Base-by-base conservation (phyloP, 2,797 vertebrate genomes). In the Bradypus variegatus region DNA sequence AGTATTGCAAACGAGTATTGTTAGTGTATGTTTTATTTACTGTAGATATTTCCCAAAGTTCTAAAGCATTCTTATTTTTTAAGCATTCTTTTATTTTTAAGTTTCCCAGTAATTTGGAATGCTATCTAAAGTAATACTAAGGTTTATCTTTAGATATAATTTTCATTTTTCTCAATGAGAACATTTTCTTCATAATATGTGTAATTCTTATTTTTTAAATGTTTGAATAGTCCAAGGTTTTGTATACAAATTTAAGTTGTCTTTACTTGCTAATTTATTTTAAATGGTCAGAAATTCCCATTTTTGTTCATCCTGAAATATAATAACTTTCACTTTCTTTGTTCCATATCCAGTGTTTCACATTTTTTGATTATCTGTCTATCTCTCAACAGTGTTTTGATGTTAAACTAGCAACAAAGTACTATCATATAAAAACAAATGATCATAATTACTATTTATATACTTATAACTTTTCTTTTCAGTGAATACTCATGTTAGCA, bases 371-470 rank as follows among this genome's bases (percentile, higher is more conserved):
- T 48, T 50, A 81, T 75, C 27, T 86, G 2, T 41, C 33, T 89
- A 3, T 41, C 5, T n/a, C 16, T 69, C 25, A 69, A 75, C 21
- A 3, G 9, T 89, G 38, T 89, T 86, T 89, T 73, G 77, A 73
- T 86, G 77, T 48, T 64, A 89, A 86, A 58, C 25, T 91, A 85
- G 78, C 70, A 86, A 76, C 70, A 89, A 90, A 92, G 73, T 38
- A 85, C 70, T 81, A 29, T 65, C 5, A 69, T 84, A 23, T 33
- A 78, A 90, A 19, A 81, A 64, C 18, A 89, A 62, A 70, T 84
- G 11, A n/a, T 67, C 29, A 64, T 79, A 16, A 72, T 83, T 45
- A 62, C 48, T 62, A 73, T 7, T 87, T 69, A 38, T 75, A 23
- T 90, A 55, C 58, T 78, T 82, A 38, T 33, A 55, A 50, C 79